Percentiles rank a stretch among this genome's conserved stretches.
Conservation (phyloP, 2,888 invertebrate species). For the Polydrusus tereticollis region DNA sequence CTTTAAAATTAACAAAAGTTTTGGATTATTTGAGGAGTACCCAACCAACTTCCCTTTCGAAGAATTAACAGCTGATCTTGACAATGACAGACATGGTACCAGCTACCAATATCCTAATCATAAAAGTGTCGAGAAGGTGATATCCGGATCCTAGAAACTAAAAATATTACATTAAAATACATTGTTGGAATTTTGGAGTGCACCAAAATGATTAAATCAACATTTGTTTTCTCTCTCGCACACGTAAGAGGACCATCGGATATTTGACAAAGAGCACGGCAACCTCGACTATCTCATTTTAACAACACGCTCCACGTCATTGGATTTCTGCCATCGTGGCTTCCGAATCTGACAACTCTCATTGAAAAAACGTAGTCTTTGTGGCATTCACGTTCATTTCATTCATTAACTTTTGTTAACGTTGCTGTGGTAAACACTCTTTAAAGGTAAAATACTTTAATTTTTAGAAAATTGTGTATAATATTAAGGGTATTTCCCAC, state of each 20-base stretch:
- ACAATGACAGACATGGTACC: not conserved
- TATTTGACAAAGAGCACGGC: not conserved
- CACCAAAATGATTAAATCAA: not conserved
- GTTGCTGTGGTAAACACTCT: slow-evolving; percentile 1
- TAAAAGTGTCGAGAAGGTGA: no score
- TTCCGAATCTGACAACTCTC: slow-evolving; percentile 11
- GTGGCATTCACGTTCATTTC: not conserved
- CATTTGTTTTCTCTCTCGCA: not conserved
- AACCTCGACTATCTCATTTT: not conserved
- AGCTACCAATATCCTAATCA: no score
- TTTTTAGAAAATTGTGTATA: not conserved
- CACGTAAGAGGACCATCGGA: not conserved
- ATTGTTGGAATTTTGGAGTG: not conserved
- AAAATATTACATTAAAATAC: not conserved
- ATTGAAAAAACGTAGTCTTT: not conserved
- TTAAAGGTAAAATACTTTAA: not conserved
- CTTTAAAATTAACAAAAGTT: not conserved
- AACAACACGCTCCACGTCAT: slow-evolving; percentile 37
- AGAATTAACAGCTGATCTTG: slow-evolving; percentile 17
- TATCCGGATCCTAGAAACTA: not conserved
- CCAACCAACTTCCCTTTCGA: no score
- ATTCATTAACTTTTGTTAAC: slow-evolving; percentile 6
- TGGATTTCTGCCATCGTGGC: slow-evolving; percentile 21
- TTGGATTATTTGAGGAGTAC: no score
- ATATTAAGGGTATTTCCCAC: not conserved